Conservation (phyloP, 2,113 vertebrate genomes). For the Anseranas semipalmata region DNA sequence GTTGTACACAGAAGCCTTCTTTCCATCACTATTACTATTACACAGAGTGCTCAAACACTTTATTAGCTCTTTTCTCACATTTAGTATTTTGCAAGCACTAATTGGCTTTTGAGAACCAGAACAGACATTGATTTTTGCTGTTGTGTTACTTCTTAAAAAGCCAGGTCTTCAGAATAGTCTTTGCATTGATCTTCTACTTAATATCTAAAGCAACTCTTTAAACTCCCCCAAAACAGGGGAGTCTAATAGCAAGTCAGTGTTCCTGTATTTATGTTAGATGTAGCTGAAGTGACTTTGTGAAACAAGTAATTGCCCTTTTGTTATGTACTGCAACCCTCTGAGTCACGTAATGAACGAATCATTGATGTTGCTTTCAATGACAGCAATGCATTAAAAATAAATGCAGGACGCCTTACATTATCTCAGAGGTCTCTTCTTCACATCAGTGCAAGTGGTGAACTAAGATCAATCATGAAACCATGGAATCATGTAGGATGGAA, state of each 20-base stretch:
- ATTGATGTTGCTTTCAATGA: background rate
- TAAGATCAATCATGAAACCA: background rate
- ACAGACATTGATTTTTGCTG: background rate
- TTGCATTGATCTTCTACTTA: background rate
- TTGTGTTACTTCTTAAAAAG: background rate
- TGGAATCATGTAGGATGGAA: background rate
- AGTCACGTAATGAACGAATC: background rate
- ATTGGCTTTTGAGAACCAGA: background rate
- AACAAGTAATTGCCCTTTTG: background rate
- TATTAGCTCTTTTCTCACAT: background rate
- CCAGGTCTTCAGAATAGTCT: background rate
- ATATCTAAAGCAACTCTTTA: background rate
- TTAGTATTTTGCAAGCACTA: background rate
- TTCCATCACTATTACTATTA: background rate
- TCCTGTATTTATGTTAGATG: background rate
- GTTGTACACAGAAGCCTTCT: background rate
- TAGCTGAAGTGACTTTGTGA: background rate
- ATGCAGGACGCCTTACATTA: background rate
- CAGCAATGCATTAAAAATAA: background rate
- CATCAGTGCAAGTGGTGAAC: background rate
- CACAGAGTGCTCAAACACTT: background rate
- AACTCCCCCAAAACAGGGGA: background rate
- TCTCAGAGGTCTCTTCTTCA: background rate
- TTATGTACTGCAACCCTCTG: background rate
- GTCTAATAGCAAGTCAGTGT: background rate